Conservation (phyloP, 2,797 vertebrate species). For the Pseudocheirus occidentalis region DNA sequence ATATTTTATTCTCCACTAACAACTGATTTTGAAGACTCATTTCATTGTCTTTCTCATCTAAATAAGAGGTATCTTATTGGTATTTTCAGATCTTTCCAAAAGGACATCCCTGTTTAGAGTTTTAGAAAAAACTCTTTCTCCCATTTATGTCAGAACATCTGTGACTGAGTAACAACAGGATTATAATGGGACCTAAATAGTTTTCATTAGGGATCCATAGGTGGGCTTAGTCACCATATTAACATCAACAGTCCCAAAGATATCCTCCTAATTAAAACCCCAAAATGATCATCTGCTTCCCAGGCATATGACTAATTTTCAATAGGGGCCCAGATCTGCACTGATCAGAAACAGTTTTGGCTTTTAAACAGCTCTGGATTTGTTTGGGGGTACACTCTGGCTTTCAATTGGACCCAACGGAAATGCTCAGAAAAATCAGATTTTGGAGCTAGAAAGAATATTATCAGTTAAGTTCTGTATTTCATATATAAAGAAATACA, state of each 20-base stretch:
- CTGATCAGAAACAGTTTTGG: not conserved
- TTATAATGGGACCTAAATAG: not conserved
- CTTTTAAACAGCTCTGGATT: not conserved
- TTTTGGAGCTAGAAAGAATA: not conserved
- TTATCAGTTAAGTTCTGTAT: not conserved
- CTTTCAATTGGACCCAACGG: not conserved
- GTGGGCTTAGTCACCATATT: not conserved
- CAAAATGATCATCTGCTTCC: not conserved
- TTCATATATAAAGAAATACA: not conserved
- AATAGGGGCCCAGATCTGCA: not conserved
- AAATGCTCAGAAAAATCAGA: not conserved
- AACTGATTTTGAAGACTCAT: not conserved
- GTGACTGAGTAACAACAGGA: slow-evolving; percentile 14
- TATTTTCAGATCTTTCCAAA: not conserved
- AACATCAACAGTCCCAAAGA: not conserved
- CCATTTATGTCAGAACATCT: slow-evolving; percentile 30
- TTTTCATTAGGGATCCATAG: not conserved
- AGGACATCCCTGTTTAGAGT: not conserved
- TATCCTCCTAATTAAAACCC: slow-evolving; percentile 3
- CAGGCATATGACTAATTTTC: not conserved
- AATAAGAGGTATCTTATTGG: not conserved
- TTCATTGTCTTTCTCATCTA: not conserved
- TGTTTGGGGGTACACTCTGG: not conserved
- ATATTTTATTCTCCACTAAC: not conserved
- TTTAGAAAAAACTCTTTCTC: not conserved